These are phyloP conservation scores for Athene noctua DNA, from an alignment of 2,113 vertebrate genomes.

Conservation along the genomic window DNA sequence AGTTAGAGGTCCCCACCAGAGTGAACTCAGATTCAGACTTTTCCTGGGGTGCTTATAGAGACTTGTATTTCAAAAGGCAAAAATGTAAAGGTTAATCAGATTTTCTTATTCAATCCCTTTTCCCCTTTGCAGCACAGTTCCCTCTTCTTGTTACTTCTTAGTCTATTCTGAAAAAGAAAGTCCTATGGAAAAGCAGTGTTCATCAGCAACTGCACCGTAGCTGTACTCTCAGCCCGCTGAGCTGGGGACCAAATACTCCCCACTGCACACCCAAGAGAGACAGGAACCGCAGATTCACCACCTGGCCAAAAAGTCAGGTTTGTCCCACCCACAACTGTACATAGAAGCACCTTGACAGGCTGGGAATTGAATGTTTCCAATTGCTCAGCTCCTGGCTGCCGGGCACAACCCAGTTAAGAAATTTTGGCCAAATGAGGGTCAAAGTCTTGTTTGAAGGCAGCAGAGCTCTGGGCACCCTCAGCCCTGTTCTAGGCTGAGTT, in stretches of 20 bases:
- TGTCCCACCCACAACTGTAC: accelerated
- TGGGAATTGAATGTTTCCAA: neutral
- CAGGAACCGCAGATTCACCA: neutral
- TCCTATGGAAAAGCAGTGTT: neutral
- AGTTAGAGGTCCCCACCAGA: neutral
- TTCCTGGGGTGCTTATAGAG: neutral
- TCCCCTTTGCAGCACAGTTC: neutral
- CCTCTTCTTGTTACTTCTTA: neutral
- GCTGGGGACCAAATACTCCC: neutral
- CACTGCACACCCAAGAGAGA: neutral
- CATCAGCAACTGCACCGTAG: neutral
- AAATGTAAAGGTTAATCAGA: neutral
- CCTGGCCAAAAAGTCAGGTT: neutral
- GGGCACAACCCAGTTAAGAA: neutral
- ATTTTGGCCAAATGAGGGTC: neutral
- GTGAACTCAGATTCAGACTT: neutral
- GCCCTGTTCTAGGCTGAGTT: neutral
- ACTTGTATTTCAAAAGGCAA: neutral
- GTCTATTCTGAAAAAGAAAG: neutral
- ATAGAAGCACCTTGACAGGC: neutral
- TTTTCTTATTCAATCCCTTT: neutral
- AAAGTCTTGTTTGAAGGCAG: neutral
- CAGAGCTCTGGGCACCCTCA: neutral
- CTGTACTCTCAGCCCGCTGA: neutral
- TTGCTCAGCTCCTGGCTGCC: neutral